Percentiles rank a stretch among this genome's conserved stretches.
phyloP scores from a whole-genome alignment of 2,888 invertebrate genomes.

The Drosophila mercatorum region DNA sequence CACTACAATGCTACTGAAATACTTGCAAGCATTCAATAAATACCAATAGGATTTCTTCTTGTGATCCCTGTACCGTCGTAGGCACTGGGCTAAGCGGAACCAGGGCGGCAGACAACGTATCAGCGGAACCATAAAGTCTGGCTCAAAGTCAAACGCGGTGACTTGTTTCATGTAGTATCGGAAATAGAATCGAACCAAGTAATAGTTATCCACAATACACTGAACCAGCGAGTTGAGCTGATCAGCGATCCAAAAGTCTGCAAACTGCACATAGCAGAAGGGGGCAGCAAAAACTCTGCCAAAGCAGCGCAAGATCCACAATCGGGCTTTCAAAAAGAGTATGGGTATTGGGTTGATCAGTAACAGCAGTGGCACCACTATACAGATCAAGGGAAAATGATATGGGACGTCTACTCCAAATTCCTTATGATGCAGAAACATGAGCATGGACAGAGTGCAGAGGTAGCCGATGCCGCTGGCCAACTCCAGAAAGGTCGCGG shows the following conservation, averaged over 20 bases:
- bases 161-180: slow-evolving; percentile 26
- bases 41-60: slow-evolving; percentile 93
- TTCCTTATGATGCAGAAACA: slow-evolving; percentile 87
- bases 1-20: slow-evolving; percentile 96
- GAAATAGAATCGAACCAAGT: slow-evolving; percentile 94
- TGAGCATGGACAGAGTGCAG: slow-evolving; percentile 93
- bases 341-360: slow-evolving; percentile 95
- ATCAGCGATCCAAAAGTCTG: slow-evolving; percentile 98
- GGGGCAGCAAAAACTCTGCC: slow-evolving; percentile 93
- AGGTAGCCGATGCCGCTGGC: slow-evolving; percentile 95
- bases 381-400: slow-evolving; percentile 93
- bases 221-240: slow-evolving; percentile 95
- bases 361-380: slow-evolving; percentile 90
- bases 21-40: slow-evolving; percentile 97
- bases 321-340: slow-evolving; percentile 93
- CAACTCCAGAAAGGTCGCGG: slow-evolving; percentile 95
- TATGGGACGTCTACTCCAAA: slow-evolving; percentile 90
- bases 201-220: slow-evolving; percentile 95
- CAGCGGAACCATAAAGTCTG: slow-evolving; percentile 89
- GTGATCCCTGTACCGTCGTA: slow-evolving; percentile 96
- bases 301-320: slow-evolving; percentile 93
- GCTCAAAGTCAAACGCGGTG: slow-evolving; percentile 84
- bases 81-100: slow-evolving; percentile 98
- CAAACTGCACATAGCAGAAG: slow-evolving; percentile 95
- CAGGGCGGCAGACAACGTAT: slow-evolving; percentile 96